Evolutionary conservation across 2,888 invertebrate species (phyloP), one percentile per base, ranked within the genome.

Genomic region (Cephus nigrinus): DNA sequence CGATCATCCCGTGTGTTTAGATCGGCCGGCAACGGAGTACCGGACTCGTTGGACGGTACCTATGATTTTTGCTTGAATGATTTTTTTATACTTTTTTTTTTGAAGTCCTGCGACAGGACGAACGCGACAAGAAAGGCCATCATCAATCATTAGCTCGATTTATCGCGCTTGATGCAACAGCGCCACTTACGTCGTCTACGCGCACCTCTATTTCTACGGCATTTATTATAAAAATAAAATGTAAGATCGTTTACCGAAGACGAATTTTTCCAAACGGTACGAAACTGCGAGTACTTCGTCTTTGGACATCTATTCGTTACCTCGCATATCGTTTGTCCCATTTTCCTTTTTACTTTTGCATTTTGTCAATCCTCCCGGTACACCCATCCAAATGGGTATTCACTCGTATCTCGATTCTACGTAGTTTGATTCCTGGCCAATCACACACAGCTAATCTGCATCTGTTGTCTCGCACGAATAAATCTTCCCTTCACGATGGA

Each of bases 151-250:
- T 4, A 40, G 36, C 12, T 4, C 36, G 12, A 12, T 1, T 40
- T 40, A 4, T 40, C 69, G 30, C 30, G 69, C 30, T 12, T 0
- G 30, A 69, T 74, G 80, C 85, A 84, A 84, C 83, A 82, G 82
- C 82, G 83, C 84, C 87, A 85, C 83, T 86, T 82, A 82, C 83
- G 83, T 82, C 81, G 82, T 81, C 79, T 84, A 83, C 85, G 85
- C 83, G 83, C 85, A 80, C 83, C 84, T 81, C 82, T 82, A 81
- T 79, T 75, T 80, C 84, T 84, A 84, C 83, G 79, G 82, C 81
- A 82, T 84, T 85, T 83, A 80, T 81, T 89, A 89, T 85, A 89
- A 89, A 91, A 91, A 91, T 91, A 91, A 91, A 90, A 90, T 90
- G 88, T 90, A 90, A 90, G 88, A 89, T 89, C 88, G 88, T 40